Evolutionary conservation across 2,888 invertebrate genomes (phyloP), one percentile per base, ranked within the genome.

Genomic region (Tethea ocularis): DNA sequence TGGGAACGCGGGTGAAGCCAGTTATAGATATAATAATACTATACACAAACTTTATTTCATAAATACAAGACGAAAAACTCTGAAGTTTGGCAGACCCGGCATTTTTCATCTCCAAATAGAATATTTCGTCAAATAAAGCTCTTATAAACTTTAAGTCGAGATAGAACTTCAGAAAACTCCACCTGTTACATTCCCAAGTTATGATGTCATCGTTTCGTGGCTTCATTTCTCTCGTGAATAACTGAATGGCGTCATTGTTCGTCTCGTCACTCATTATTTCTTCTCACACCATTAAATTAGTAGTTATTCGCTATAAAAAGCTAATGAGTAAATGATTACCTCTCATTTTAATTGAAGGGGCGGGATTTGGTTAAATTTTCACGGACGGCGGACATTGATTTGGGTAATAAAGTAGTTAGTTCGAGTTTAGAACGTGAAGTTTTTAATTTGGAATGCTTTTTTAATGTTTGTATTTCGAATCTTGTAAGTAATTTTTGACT

Each of bases 161-260:
- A 20, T 46, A 20, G 20, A 46, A 20, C 46, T 46, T 38, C 7
- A 20, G 46, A 46, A 46, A 17, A 20, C 17, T 10, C 20, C 46
- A 46, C 46, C 46, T 46, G 46, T 46, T 46, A 46, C 46, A 46
- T 20, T 10, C 46, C 10, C 20, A 2, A 46, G 46, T 46, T 46
- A 46, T 46, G 46, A 7, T 46, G 46, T 46, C 46, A 20, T 20
- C 7, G 46, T 17, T 10, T 46, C 46, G 46, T 10, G 46, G 46
- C 46, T 46, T 46, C 20, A 46, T 46, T 46, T 46, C 46, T 20
- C 46, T 46, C 46, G 46, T 46, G 46, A 46, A 46, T 46, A 46
- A 46, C 46, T 46, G 46, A 46, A 46, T 20, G 20, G 20, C 3
- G 17, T 46, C 46, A 46, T 46, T 46, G 46, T 46, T 46, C 46